Evolutionary conservation across 2,888 invertebrate species (phyloP), one percentile per base, ranked within the genome.

Genomic region (Acheta domesticus): DNA sequence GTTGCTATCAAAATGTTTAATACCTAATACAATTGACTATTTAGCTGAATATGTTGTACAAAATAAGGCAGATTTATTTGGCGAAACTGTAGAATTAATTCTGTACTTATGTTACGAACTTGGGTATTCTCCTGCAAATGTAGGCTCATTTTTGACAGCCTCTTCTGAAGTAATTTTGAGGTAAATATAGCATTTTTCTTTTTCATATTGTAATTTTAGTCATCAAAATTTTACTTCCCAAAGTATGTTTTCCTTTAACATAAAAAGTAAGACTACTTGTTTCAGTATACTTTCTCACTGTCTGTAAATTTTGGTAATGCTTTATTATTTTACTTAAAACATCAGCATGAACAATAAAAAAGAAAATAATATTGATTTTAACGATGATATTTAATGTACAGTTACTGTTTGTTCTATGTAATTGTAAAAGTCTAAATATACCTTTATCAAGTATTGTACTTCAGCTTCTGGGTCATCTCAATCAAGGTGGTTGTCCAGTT

Each of bases 71-170:
- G 85, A 87, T 83, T 82, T 91, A 2, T 84, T 88, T 1, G 90
- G 89, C 4, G 89, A 89, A 81, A 90, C 89, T 75, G 87, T 87
- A 2, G 89, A 88, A 82, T 89, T 88, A 83, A 83, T 90, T 1
- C 83, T 90, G 19, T 87, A 85, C 77, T 86, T 89, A 80, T 87
- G 88, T 80, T 91, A 88, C 83, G 85, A 86, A 83, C 84, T 90
- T 16, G 90, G 89, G 49, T 90, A 90, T 83, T 84, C 85, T 20
- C 89, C 90, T 0, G 83, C 86, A 77, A 85, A 87, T 12, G 77
- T 78, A 11, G 84, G 86, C 1, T 84, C 86, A 62, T 86, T 88
- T 36, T 86, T 89, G 77, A 83, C 86, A 21, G 84, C 84, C 79
- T 86, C 87, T 12, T 86, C 86, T 0, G 85, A 86, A 83, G 85